Evolutionary conservation across 30 jellyfish, hydroid and myxozoan genomes (phyloP), one percentile per base, ranked within the genome.

Genomic region (Nemopilema nomurai): DNA sequence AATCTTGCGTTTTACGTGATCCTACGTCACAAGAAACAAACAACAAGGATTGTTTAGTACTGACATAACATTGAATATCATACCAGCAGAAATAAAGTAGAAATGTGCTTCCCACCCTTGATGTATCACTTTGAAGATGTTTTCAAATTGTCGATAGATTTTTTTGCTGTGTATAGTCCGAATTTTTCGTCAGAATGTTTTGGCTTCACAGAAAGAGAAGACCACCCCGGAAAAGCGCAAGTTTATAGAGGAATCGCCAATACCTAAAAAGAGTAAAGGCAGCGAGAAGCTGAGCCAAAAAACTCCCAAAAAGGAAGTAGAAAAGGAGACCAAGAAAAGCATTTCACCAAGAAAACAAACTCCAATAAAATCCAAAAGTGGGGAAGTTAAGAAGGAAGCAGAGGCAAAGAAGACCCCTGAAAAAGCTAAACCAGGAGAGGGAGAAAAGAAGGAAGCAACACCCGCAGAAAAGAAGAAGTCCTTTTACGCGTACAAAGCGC

Each of bases 401-500:
- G 49, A 17, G 77, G 6, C 32, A 33, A 30, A 22, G 74, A 32
- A 18, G 26, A 29, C 84, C 1, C 51, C 85, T 0, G 79, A 82
- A 51, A 29, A 51, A 9, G 1, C 25, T 33, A 53, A 71, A 20
- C 8, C 77, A 24, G 72, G 24, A 8, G 79, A 69, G 51, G 87
- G 33, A 62, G 29, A 67, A 63, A 69, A n/a, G 23, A 85, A 1
- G 6, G 51, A 94, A 1, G 87, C 98, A 0, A 66, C 83, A 18
- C 31, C 62, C 18, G 76, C 69, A 66, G 67, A 62, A 74, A 93
- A 84, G 74, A 93, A 89, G 71, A 65, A 75, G 24, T 82, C 74
- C 8, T 93, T 75, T 74, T 73, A 76, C 30, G 87, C 98, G 18
- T 93, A 69, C 62, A 88, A 73, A 78, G 84, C 86, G 16, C 78